Conservation (phyloP, 2,888 invertebrate species). For the Campoletis raptor region DNA sequence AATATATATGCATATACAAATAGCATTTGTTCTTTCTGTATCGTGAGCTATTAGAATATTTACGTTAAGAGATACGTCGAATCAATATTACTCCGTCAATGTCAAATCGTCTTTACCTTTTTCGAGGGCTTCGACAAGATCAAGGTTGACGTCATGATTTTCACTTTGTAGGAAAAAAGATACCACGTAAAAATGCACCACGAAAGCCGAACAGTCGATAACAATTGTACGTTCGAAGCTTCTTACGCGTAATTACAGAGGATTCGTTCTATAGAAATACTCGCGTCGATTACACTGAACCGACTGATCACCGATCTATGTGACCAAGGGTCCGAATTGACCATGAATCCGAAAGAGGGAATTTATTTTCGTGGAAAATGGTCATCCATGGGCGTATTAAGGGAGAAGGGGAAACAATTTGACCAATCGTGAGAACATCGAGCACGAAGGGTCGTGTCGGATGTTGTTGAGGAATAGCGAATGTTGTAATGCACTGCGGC, state of each 20-base stretch:
- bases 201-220: background rate
- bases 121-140: slow-evolving; percentile 71
- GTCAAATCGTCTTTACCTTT: slow-evolving; percentile 70
- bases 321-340: slow-evolving; percentile 20
- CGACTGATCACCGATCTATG: slow-evolving; percentile 32
- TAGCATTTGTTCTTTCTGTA: slow-evolving; percentile 5
- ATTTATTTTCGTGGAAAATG: slow-evolving; percentile 15
- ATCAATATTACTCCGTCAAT: slow-evolving; percentile 47
- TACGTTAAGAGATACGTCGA: slow-evolving; percentile 8
- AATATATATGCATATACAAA: background rate
- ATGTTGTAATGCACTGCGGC: background rate
- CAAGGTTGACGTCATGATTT: slow-evolving; percentile 70
- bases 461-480: background rate
- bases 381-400: slow-evolving; percentile 1
- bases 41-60: slow-evolving; percentile 14
- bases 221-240: background rate
- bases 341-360: slow-evolving; percentile 21
- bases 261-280: background rate
- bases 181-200: background rate
- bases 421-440: slow-evolving; percentile 27
- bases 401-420: background rate
- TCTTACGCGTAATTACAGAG: background rate
- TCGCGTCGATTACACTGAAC: slow-evolving; percentile 34
- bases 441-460: slow-evolving; percentile 15
- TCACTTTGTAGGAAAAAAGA: slow-evolving; percentile 18